Conservation (phyloP, 2,797 vertebrate species). For the Spea hammondii region DNA sequence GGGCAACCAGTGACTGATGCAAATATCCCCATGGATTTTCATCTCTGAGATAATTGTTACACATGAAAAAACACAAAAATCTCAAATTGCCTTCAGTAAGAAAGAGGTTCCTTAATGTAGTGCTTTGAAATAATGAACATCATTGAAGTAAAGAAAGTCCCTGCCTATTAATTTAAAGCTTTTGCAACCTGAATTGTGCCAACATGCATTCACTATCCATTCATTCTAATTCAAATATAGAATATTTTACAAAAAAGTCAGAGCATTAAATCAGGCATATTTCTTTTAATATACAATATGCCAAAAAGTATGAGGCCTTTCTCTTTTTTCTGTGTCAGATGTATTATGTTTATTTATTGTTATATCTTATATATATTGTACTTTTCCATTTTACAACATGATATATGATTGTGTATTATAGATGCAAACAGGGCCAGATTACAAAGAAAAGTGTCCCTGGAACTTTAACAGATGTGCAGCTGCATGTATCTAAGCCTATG, state of each 20-base stretch:
- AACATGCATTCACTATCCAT: background rate
- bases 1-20: slow-evolving; percentile 5
- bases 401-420: too few relatives aligned
- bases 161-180: too few relatives aligned
- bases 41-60: background rate
- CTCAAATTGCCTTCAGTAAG: background rate
- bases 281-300: background rate
- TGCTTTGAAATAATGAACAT: too few relatives aligned
- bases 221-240: background rate
- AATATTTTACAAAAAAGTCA: background rate
- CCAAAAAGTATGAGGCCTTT: background rate
- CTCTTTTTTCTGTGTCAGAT: background rate
- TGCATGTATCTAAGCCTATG: too few relatives aligned
- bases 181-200: background rate
- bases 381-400: too few relatives aligned
- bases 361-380: too few relatives aligned
- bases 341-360: too few relatives aligned
- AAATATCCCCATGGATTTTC: background rate
- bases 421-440: too few relatives aligned
- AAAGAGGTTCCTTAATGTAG: background rate
- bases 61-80: background rate
- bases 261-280: background rate
- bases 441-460: too few relatives aligned
- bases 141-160: too few relatives aligned
- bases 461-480: too few relatives aligned